phyloP scores from a whole-genome alignment of 2,888 invertebrate species.

The Nomada lathburiana region DNA sequence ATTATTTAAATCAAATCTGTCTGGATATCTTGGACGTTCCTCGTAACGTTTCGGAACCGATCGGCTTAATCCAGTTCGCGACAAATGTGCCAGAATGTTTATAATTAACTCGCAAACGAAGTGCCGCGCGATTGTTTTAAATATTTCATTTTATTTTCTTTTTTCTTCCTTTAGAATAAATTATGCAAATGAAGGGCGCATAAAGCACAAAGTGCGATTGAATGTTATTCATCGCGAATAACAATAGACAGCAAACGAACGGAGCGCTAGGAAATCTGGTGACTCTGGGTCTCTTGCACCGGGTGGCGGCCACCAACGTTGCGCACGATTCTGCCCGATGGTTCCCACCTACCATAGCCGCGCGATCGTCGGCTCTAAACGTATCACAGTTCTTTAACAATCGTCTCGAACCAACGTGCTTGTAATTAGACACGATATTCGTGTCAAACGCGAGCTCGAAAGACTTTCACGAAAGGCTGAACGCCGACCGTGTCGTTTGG shows the following conservation, averaged over 20 bases:
- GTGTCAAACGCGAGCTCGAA: constrained; percentile 64
- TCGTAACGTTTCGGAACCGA: neutral
- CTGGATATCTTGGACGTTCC: neutral
- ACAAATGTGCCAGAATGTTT: too few species aligned
- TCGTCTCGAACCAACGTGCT: constrained; percentile 64
- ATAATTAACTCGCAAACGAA: too few species aligned
- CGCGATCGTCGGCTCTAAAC: constrained; percentile 63
- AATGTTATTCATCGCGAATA: neutral
- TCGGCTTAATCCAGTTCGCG: neutral
- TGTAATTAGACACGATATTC: constrained; percentile 73
- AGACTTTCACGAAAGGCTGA: constrained; percentile 64
- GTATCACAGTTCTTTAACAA: constrained; percentile 71
- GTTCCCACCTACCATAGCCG: constrained; percentile 68
- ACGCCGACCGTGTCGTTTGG: constrained; percentile 31
- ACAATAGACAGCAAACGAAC: constrained; percentile 58
- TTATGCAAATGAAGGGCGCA: neutral
- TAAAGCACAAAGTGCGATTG: neutral
- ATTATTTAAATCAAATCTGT: neutral
- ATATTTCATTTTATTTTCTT: neutral
- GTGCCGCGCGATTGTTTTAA: neutral
- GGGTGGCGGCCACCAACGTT: constrained; percentile 75
- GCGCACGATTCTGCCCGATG: constrained; percentile 68
- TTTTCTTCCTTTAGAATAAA: neutral
- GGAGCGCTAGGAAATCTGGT: constrained; percentile 60
- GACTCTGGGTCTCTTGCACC: constrained; percentile 59